Evolutionary conservation across 2,797 vertebrate genomes (phyloP), one percentile per base, ranked within the genome.

Genomic region (Liasis olivaceus): DNA sequence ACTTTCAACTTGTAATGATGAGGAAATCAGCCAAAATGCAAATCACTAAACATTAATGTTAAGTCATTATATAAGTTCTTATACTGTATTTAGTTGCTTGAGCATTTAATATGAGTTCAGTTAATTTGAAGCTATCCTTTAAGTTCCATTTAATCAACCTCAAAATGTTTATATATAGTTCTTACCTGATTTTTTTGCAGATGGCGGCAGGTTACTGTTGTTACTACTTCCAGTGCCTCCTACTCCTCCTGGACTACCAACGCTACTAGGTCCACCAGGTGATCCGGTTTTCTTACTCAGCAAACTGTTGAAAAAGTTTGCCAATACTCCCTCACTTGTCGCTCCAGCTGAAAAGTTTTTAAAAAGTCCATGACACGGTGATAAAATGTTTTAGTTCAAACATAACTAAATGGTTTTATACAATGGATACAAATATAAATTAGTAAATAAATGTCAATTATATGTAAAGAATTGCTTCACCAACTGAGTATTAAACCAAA

Each of bases 251-350:
- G 98, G 97, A 93, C 97, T 98, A 28, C 97, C 95, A 89, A 97
- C 93, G 89, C 98, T 98, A 64, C 98, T 98, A 0, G 98, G 97
- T 62, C 99, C 97, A 5, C 98, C 98, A 2, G 98, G 98, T 47
- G 99, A 98, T 17, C 99, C 99, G 0, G 99, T 98, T 98, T 99
- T 99, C 97, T 99, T 99, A 95, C 98, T 99, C 97, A 99, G 96
- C 95, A 99, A 98, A 95, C 99, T 99, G 96, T 99, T 99, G 96
- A 99, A 99, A 98, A 99, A 99, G 96, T 99, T 99, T 91, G 99
- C 99, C 97, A 99, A 97, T 91, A 99, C 99, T 5, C 99, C 99
- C 98, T 99, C 99, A 60, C 98, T 99, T 94, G 99, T 99, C 96
- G 99, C 99, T 98, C 99, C 99, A 97, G 98, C 97, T 98, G 93